Evolutionary conservation across 1,140 invertebrate genomes (phyloP), one percentile per base, ranked within the genome.

Genomic region (Leptonema lineaticorne): DNA sequence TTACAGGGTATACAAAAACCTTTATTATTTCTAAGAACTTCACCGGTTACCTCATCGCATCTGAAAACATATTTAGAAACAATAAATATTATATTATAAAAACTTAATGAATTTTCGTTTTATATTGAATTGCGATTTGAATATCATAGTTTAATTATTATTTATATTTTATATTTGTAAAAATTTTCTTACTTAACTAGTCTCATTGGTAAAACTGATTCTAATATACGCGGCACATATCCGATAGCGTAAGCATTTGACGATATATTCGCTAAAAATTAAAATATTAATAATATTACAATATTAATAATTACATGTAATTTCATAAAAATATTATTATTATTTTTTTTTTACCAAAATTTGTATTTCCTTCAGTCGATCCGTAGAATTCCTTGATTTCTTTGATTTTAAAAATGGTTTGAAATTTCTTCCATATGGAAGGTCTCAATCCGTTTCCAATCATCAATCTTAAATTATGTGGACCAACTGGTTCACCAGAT

Each of bases 321-420:
- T n/a, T n/a, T n/a, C n/a, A n/a, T n/a, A n/a, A n/a, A n/a, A n/a
- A n/a, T n/a, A n/a, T n/a, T n/a, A n/a, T n/a, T n/a, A n/a, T n/a
- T n/a, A n/a, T n/a, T n/a, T n/a, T 3, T 26, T 68, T 70, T 79
- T 85, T 82, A 91, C 91, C 86, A 58, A 94, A 85, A 83, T 94
- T 97, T 33, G 93, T 92, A 76, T 97, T 98, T 65, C 96, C 94
- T 81, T 99, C 96, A 1, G 96, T 98, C 11, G 96, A 91, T 0
- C 95, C 96, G 79, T 98, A 99, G 75, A 98, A 91, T 79, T 98
- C 96, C 18, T 89, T 88, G 53, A 98, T 90, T 30, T 88, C 79
- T 50, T 88, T 81, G 7, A 98, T 86, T 8, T 87, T 84, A 77
- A 98, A 98, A 62, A 95, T 83, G 1, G 91, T 82, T 0, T 92